Conservation (phyloP, 2,113 vertebrate species). For the Beaufortia kweichowensis region DNA sequence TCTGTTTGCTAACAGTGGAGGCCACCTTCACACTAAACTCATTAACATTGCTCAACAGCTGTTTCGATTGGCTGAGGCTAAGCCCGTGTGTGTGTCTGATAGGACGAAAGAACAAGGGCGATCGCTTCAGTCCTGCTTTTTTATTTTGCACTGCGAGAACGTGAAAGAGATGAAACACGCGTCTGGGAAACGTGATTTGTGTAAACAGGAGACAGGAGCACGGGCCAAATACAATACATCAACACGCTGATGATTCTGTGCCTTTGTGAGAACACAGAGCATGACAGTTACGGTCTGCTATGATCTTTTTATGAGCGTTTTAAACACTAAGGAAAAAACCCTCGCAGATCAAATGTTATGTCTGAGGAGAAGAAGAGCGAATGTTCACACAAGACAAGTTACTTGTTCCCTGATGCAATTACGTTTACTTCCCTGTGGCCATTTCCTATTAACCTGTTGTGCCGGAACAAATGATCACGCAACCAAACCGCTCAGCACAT, state of each 20-base stretch:
- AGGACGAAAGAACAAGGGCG: background rate
- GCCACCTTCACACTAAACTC: slow-evolving; percentile 16
- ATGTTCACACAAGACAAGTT: slow-evolving; percentile 1
- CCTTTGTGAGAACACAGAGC: slow-evolving; percentile 51
- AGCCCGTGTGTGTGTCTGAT: slow-evolving; percentile 14
- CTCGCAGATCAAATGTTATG: background rate
- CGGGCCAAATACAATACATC: slow-evolving; percentile 57
- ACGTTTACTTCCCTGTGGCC: slow-evolving; percentile 31
- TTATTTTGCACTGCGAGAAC: background rate
- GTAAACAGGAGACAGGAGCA: slow-evolving; percentile 19
- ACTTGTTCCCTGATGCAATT: slow-evolving; percentile 37
- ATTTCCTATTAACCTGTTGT: background rate
- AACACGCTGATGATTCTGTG: slow-evolving; percentile 45
- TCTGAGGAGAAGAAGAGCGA: slow-evolving; percentile 8
- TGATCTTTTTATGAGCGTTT: slow-evolving; percentile 3
- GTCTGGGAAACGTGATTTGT: slow-evolving; percentile 57
- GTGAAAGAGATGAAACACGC: slow-evolving; percentile 31
- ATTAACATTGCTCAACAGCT: slow-evolving; percentile 45
- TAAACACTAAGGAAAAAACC: background rate
- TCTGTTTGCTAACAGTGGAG: slow-evolving; percentile 56
- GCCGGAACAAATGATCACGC: background rate
- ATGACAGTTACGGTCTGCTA: slow-evolving; percentile 52
- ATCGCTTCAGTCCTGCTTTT: background rate
- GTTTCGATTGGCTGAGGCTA: slow-evolving; percentile 35
- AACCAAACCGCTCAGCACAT: background rate